Conservation (phyloP, 2,797 vertebrate species). For the Sebastes umbrosus region DNA sequence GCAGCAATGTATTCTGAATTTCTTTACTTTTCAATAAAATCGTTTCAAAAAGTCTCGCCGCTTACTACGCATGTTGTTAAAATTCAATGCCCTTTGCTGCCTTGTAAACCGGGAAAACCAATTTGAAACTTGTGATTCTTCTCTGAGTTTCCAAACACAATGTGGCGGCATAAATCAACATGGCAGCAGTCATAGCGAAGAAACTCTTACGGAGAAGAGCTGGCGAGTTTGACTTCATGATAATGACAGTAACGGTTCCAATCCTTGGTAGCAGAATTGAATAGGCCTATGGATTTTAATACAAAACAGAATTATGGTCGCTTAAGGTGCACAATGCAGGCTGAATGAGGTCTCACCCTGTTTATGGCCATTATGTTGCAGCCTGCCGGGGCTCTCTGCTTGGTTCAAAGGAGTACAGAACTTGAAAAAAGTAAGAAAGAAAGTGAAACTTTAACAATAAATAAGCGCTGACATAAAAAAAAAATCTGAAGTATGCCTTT, state of each 20-base stretch:
- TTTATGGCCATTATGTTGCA: conserved; percentile 18
- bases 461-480: not conserved
- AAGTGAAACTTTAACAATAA: not conserved
- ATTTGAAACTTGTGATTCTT: not conserved
- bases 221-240: conserved; percentile 16
- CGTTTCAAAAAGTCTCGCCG: not conserved
- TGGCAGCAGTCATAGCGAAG: not conserved
- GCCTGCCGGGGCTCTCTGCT: not conserved
- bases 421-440: not conserved
- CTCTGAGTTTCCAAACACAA: not conserved
- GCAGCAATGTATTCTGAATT: not conserved
- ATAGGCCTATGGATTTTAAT: conserved; percentile 23
- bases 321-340: conserved; percentile 13
- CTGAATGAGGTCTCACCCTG: conserved; percentile 16
- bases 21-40: not conserved
- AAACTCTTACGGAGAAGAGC: conserved; percentile 18
- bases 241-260: conserved; percentile 8
- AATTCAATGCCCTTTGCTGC: not conserved
- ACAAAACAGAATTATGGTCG: conserved; percentile 18
- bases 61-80: not conserved
- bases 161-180: conserved; percentile 21
- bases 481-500: not conserved
- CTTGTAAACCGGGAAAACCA: not conserved
- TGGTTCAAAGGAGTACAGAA: not conserved
- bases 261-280: conserved; percentile 9